Evolutionary conservation across 2,888 invertebrate species (phyloP).

Genomic region (Tribolium freemani): DNA sequence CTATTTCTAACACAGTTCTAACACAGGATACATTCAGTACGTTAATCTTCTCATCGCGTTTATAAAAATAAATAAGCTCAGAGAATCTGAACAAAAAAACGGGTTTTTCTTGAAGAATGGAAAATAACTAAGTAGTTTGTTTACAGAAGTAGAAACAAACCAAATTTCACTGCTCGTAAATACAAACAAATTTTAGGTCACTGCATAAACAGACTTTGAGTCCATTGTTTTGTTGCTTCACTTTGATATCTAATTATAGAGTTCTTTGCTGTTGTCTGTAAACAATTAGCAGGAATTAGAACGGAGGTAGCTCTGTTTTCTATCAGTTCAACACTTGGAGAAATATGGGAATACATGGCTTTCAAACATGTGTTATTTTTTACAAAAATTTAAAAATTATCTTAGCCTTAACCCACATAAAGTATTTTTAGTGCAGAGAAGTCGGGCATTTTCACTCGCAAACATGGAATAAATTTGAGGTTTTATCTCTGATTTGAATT

Average conservation of each 20-base stretch:
- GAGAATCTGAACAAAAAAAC: neutral
- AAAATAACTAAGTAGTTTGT: constrained; percentile 16
- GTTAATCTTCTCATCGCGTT: neutral
- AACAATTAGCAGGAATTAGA: constrained; percentile 4
- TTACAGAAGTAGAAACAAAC: constrained; percentile 32
- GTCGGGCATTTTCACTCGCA: too few species aligned
- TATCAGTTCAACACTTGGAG: neutral
- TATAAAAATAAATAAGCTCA: neutral
- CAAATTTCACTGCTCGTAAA: constrained; percentile 33
- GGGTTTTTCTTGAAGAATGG: constrained; percentile 4
- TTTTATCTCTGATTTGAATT: too few species aligned
- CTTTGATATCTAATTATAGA: constrained; percentile 23
- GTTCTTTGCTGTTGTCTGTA: neutral
- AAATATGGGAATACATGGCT: neutral
- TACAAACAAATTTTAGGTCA: constrained; percentile 40
- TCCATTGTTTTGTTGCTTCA: constrained; percentile 4
- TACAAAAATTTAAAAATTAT: neutral
- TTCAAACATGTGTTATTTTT: neutral
- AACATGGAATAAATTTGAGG: too few species aligned
- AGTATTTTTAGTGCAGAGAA: neutral
- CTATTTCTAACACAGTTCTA: too few species aligned
- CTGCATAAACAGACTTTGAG: constrained; percentile 20
- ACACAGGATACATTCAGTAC: neutral
- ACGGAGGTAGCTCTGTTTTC: neutral
- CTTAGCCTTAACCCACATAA: neutral